phyloP scores from a whole-genome alignment of 2,113 vertebrate genomes.

The Naja naja region DNA sequence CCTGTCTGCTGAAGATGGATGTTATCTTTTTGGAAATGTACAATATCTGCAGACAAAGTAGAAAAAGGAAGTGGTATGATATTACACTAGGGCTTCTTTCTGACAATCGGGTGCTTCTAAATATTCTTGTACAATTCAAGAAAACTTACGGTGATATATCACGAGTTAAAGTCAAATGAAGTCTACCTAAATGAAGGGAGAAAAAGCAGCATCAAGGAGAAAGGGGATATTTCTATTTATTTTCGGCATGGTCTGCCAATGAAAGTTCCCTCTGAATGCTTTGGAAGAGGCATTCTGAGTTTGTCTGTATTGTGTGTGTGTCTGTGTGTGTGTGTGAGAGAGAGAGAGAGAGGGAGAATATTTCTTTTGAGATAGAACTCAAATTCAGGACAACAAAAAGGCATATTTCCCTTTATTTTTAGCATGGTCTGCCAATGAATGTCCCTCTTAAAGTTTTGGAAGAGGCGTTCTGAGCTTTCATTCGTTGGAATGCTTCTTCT shows the following conservation, averaged over 20 bases:
- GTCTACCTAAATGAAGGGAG: not conserved
- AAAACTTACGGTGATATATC: not conserved
- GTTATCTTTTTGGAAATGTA: not conserved
- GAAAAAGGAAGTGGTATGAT: not conserved
- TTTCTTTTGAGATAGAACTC: not conserved
- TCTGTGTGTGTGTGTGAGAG: too few species aligned
- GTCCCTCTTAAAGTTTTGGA: not conserved
- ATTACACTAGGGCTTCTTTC: not conserved
- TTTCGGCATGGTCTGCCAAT: not conserved
- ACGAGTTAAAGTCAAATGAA: not conserved
- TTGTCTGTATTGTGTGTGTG: not conserved
- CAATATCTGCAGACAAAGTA: not conserved
- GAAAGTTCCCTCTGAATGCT: not conserved
- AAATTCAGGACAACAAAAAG: not conserved
- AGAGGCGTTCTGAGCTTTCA: not conserved
- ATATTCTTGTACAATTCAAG: not conserved
- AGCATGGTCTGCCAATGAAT: not conserved
- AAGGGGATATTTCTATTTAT: not conserved
- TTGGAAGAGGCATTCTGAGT: not conserved
- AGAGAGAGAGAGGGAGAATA: too few species aligned
- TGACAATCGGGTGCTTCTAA: not conserved
- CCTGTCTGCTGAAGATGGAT: not conserved
- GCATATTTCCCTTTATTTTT: not conserved
- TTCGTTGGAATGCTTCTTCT: not conserved
- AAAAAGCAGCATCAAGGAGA: not conserved